Conservation (phyloP, 37 sponge, comb jelly and placozoan genomes). For the Chondrilla cf. caribensis region DNA sequence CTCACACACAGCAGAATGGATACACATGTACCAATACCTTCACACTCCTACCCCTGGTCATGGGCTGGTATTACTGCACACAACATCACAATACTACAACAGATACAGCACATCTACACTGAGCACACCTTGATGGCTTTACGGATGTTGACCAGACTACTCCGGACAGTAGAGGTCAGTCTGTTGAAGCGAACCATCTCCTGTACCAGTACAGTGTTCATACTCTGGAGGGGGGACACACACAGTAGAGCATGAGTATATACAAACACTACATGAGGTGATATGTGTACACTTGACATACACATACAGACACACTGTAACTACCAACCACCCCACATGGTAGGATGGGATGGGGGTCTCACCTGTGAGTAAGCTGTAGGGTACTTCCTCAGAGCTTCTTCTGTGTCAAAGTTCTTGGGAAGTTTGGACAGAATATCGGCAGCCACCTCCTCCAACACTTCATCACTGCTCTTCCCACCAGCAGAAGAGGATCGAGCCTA, state of each 20-base stretch:
- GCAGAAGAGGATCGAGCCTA: constrained; percentile 76
- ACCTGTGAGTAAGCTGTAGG: constrained; percentile 98
- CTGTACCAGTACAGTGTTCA: constrained; percentile 99
- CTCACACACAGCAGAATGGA: too few relatives aligned
- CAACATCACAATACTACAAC: neutral
- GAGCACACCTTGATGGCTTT: constrained; percentile 91
- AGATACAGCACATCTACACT: neutral
- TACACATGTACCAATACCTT: too few relatives aligned
- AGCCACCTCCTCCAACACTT: constrained; percentile 89
- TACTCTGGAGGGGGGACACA: constrained; percentile 69
- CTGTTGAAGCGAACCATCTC: constrained; percentile 99
- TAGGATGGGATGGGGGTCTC: neutral
- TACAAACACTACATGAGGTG: too few relatives aligned
- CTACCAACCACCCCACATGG: neutral
- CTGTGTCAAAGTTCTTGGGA: constrained; percentile 94
- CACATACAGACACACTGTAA: too few relatives aligned
- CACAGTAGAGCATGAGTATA: too few relatives aligned
- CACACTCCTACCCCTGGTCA: too few relatives aligned
- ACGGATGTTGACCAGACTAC: constrained; percentile 84
- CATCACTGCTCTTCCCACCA: constrained; percentile 94
- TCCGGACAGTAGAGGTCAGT: constrained; percentile 73
- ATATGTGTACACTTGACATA: too few relatives aligned
- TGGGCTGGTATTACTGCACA: too few relatives aligned
- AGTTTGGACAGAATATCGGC: constrained; percentile 93
- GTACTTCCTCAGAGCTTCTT: constrained; percentile 91